Base-by-base conservation (phyloP, 2,113 vertebrate genomes). In the Megaceryle maxima region DNA sequence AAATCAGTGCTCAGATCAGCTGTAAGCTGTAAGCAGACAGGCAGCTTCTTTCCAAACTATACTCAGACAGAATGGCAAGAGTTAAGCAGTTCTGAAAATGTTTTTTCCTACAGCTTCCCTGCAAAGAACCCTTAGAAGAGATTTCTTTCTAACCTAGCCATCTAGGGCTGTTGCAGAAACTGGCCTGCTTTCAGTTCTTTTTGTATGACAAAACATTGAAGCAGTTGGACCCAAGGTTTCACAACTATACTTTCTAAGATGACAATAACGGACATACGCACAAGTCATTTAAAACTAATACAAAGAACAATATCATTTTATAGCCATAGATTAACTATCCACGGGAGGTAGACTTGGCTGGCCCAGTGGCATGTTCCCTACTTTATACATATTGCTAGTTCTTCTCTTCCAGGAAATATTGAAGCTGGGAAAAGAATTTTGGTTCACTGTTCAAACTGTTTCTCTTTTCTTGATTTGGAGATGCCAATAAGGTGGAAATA, bases 341-440 rank as follows among this genome's bases (percentile, higher is more conserved):
- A 85, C 79, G 63, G 44, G 56, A 82, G 86, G 39, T 83, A 60
- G 57, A 37, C 81, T 95, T 93, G 60, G 79, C 82, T 67, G 59
- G 74, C 63, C 56, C 24, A 46, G 37, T 64, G 93, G 64, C 33
- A 16, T 48, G 55, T 37, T 93, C 76, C 67, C 53, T 84, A 50
- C 50, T 88, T 92, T 46, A 83, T 68, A 78, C 33, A 39, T 16
- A 70, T 35, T 39, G 41, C 78, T 89, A 57, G 37, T 18, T 86
- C 46, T 96, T 88, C 56, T 81, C 74, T 92, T 96, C 73, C 95
- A 96, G 95, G 67, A 97, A 87, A 87, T 77, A 73, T 2, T 82
- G 74, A 60, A 60, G 59, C 50, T 74, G 10, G 12, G 25, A 92
- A 74, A n/a, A 43, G 25, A 92, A n/a, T 39, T 57, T 57, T 60